Evolutionary conservation across 2,113 vertebrate genomes (phyloP), one percentile per base, ranked within the genome.

Genomic region (Planiliza haematocheilus): DNA sequence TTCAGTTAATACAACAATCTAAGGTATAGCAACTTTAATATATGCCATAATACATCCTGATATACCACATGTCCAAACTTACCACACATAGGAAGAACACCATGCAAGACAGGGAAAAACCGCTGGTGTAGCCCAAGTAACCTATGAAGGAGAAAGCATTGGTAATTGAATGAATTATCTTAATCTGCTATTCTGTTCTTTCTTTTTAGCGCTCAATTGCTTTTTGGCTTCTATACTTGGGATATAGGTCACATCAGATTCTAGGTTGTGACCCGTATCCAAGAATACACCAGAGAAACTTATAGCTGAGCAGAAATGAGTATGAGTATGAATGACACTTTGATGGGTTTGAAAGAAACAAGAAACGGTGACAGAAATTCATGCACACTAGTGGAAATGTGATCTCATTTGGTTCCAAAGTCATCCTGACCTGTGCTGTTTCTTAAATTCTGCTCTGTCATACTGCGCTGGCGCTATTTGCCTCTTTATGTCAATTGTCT

Each of bases 111-210:
- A 99, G 94, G 17, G 98, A 99, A 89, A 99, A 96, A 7, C 98
- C 97, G 38, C 98, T 99, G 9, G 98, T 98, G 85, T 99, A 99
- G 56, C 98, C 98, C 83, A 99, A 95, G 88, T 99, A 99, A 73
- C 98, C 98, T 99, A 38, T 41, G 62, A 2, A 62, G 9, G 4
- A 74, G 4, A 60, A 18, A 21, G 4, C 16, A 36, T 45, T 1
- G 24, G 16, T 4, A 13, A 50, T 16, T 70, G 1, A 37, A 55
- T 30, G 11, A n/a, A 21, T 14, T 36, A 37, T 61, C 52, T 42
- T 14, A n/a, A 12, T 36, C 11, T n/a, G 7, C 41, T 17, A 37
- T 53, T 17, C 57, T 46, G 10, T 10, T 17, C 42, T 59, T 60
- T 58, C 17, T 10, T 46, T 69, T 45, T 24, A 36, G 39, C 42